phyloP scores from a whole-genome alignment of 2,888 invertebrate genomes.

The Choristoneura rosaceana region DNA sequence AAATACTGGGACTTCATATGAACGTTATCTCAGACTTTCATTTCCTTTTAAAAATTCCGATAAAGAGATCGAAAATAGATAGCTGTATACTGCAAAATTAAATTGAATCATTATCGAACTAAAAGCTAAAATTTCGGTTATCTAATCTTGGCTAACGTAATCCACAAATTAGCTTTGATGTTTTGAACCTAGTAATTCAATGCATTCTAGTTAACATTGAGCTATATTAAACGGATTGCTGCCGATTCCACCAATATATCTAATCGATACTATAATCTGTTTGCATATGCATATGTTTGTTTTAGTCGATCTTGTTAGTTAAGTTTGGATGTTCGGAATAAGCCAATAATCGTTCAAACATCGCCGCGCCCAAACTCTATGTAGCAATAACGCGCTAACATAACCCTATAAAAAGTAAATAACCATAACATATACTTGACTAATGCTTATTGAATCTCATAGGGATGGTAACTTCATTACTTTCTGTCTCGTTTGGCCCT shows the following conservation, averaged over 20 bases:
- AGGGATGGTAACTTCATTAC: slow-evolving; percentile 33
- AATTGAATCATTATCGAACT: neutral
- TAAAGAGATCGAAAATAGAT: too few relatives aligned
- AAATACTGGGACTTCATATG: too few relatives aligned
- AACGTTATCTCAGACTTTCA: too few relatives aligned
- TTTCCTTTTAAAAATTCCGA: too few relatives aligned
- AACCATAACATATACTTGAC: slow-evolving; percentile 37
- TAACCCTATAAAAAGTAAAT: slow-evolving; percentile 32
- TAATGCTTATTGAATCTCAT: slow-evolving; percentile 40
- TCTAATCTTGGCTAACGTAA: neutral
- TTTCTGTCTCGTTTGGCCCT: slow-evolving; percentile 29
- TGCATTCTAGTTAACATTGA: neutral
- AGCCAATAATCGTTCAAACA: neutral
- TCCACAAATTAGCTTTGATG: neutral
- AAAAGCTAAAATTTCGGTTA: neutral
- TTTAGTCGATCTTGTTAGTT: neutral
- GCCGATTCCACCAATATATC: neutral
- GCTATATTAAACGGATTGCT: neutral
- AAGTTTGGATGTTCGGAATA: slow-evolving; percentile 2
- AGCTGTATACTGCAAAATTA: neutral
- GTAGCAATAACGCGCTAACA: slow-evolving; percentile 26
- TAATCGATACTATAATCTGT: slow-evolving; percentile 12
- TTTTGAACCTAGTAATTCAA: neutral
- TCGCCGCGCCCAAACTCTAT: slow-evolving; percentile 1
- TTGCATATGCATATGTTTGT: slow-evolving; percentile 9